A percentile compares a stretch with the other conserved stretches of the same genome.
These are phyloP conservation scores for Cataglyphis albicans DNA, from an alignment of 2,888 invertebrate species.

Conservation along the genomic window DNA sequence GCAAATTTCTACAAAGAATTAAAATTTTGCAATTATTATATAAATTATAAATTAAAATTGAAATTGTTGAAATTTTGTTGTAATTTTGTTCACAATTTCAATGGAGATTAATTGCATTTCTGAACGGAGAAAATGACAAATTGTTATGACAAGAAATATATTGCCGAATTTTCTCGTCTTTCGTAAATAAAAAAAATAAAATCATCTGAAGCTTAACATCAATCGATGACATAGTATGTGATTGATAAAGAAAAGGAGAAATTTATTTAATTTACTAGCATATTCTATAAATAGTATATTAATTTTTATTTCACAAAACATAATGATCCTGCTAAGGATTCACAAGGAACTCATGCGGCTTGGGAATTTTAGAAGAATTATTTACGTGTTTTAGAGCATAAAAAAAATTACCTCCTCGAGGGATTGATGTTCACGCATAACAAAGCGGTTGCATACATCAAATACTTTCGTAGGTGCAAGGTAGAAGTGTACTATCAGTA, in stretches of 20 bases:
- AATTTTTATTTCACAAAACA: constrained; percentile 1
- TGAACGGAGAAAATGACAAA: neutral
- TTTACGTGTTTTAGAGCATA: neutral
- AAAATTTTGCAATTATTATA: neutral
- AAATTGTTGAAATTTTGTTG: neutral
- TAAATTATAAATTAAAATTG: neutral
- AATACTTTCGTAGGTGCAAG: constrained; percentile 46
- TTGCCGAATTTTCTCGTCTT: too few relatives aligned
- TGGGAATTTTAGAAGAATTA: neutral
- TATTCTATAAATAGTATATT: neutral
- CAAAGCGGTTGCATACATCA: constrained; percentile 54
- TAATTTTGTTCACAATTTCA: neutral
- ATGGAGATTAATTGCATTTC: neutral
- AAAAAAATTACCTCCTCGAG: constrained; percentile 69
- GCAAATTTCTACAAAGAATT: neutral
- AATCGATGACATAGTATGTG: too few relatives aligned
- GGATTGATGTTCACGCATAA: constrained; percentile 73
- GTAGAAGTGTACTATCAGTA: constrained; percentile 28
- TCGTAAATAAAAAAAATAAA: too few relatives aligned
- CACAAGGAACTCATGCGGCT: neutral
- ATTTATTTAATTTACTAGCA: neutral
- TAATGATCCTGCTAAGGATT: neutral
- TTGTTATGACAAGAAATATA: neutral
- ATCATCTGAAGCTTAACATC: too few relatives aligned
- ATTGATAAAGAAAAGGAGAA: neutral